Evolutionary conservation across 2,797 vertebrate species (phyloP), one percentile per base, ranked within the genome.

Genomic region (Artibeus lituratus): DNA sequence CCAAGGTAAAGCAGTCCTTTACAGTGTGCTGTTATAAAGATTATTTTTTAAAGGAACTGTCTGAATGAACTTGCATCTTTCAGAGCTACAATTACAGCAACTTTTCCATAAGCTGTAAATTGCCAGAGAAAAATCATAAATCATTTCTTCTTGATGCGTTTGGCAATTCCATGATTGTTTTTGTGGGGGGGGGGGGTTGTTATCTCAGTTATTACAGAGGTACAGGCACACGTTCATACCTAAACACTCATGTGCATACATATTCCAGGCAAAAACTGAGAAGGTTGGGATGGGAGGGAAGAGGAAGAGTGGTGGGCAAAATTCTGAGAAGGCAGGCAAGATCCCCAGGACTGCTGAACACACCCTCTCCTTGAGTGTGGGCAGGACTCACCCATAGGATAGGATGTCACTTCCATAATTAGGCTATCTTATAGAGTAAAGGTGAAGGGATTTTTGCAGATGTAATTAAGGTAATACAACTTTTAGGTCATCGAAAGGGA

Each of bases 21-120:
- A 69, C n/a, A n/a, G 76, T 78, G 47, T 92, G 4, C 26, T 87
- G 24, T 83, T 78, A 21, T 3, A 55, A 90, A 88, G 37, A 12
- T n/a, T 76, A 5, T 70, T 80, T 87, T 65, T 72, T 14, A 42
- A 93, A 80, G 44, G 62, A 59, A 29, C 18, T 87, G 3, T 47
- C 22, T 83, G 57, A 91, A 76, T 82, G 86, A 84, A 73, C n/a
- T 67, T 86, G 11, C 29, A 39, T 67, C 47, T 29, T 91, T 95
- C 62, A 94, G 42, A 80, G 9, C 4, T 55, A n/a, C 18, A 84
- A 26, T 91, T 76, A 95, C 42, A 35, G 85, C 35, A 82, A 37
- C 14, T 74, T 84, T 91, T 84, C 70, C 53, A n/a, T 47, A 88
- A 91, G 42, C 57, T 84, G 0, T 76, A 84, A 91, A 73, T 44